Evolutionary conservation across 2,113 vertebrate genomes (phyloP).

Genomic region (Helogale parvula): DNA sequence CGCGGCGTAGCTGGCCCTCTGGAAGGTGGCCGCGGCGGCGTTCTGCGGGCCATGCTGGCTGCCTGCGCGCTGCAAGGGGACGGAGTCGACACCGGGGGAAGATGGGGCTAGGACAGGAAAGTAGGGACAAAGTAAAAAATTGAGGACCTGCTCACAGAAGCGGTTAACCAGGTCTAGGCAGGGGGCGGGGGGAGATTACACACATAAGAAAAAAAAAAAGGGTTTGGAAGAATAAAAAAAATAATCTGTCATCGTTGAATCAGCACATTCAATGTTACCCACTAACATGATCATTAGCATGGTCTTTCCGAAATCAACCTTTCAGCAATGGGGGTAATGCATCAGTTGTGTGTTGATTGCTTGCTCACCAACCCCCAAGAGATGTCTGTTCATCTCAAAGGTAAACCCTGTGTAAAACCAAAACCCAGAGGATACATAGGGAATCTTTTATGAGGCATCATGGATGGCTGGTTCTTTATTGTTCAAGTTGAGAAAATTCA

Average conservation of each 20-base stretch:
- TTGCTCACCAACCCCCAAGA: background rate
- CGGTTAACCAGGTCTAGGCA: slow-evolving; percentile 94
- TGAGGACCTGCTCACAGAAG: slow-evolving; percentile 97
- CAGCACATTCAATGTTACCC: background rate
- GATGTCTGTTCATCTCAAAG: too few relatives aligned
- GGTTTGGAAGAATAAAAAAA: slow-evolving; percentile 85
- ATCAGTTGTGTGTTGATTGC: rapidly evolving
- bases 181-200: slow-evolving; percentile 83
- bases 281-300: slow-evolving; percentile 35
- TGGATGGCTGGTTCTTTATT: background rate
- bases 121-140: slow-evolving; percentile 99
- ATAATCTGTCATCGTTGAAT: slow-evolving; percentile 79
- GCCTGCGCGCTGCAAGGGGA: slow-evolving; percentile 98
- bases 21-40: slow-evolving; percentile 92
- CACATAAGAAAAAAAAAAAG: slow-evolving; percentile 82
- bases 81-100: slow-evolving; percentile 99
- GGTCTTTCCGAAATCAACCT: background rate
- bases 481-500: background rate
- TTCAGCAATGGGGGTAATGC: background rate
- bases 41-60: slow-evolving; percentile 92
- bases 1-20: slow-evolving; percentile 95
- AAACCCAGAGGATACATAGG: background rate
- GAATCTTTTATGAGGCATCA: background rate
- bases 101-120: slow-evolving; percentile 99
- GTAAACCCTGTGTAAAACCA: background rate